Evolutionary conservation across 2,888 invertebrate species (phyloP).

Genomic region (Aspidiotus destructor): DNA sequence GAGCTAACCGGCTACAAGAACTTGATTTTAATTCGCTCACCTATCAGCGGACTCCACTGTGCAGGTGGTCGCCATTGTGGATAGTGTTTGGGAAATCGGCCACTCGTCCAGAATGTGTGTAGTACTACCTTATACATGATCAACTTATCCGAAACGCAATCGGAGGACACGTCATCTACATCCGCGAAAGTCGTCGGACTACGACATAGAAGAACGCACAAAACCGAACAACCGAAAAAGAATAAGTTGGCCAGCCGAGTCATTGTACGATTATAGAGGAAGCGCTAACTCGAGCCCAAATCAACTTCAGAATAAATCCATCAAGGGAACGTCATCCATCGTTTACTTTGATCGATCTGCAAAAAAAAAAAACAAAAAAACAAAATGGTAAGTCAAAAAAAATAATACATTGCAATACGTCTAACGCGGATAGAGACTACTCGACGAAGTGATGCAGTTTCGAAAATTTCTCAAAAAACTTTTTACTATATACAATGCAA

Average conservation of each 20-base stretch:
- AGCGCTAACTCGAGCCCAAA: too few species aligned
- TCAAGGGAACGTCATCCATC: too few species aligned
- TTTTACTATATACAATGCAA: too few species aligned
- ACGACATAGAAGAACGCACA: neutral
- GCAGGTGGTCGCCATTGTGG: slow-evolving; percentile 89
- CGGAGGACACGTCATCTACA: slow-evolving; percentile 36
- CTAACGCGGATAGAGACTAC: neutral
- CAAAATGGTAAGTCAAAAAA: neutral
- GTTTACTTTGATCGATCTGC: neutral
- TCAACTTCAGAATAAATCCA: too few species aligned
- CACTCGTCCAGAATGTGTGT: slow-evolving; percentile 84
- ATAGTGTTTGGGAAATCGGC: slow-evolving; percentile 84
- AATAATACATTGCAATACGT: neutral
- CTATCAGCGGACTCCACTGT: slow-evolving; percentile 85
- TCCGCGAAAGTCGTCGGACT: neutral
- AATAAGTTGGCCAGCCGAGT: too few species aligned
- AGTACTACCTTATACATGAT: slow-evolving; percentile 81
- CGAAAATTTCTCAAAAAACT: slow-evolving; percentile 3
- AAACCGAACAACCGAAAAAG: neutral
- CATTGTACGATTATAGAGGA: too few species aligned
- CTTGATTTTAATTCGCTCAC: slow-evolving; percentile 47
- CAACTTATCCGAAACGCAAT: slow-evolving; percentile 68
- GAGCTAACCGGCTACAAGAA: too few species aligned
- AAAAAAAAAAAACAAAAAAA: neutral
- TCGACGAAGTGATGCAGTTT: neutral